Percentiles rank a stretch among this genome's conserved stretches.
These are phyloP conservation scores for Stegodyphus dumicola DNA, from an alignment of 1,140 invertebrate genomes.

Conservation along the genomic window DNA sequence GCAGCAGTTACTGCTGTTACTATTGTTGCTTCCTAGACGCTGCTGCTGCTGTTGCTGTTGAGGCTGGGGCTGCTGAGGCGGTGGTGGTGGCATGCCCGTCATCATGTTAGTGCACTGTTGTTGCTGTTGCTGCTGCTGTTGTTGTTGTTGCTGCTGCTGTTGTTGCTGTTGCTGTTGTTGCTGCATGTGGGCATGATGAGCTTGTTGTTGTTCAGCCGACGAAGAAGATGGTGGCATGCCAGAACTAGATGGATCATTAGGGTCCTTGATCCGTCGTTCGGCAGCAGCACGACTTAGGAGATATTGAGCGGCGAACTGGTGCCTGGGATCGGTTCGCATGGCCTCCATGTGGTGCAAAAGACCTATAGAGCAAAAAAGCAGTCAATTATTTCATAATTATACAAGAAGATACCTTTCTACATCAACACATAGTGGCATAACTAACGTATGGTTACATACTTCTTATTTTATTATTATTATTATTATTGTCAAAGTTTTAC, in stretches of 20 bases:
- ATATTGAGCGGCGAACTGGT: slow-evolving; percentile 94
- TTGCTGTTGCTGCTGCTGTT: slow-evolving; percentile 14
- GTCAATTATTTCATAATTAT: too few relatives aligned
- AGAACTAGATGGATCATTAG: slow-evolving; percentile 32
- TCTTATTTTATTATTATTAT: too few relatives aligned
- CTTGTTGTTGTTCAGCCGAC: slow-evolving; percentile 33
- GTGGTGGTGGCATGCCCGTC: too few relatives aligned
- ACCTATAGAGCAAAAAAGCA: slow-evolving; percentile 71
- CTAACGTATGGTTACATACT: too few relatives aligned
- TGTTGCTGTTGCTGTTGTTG: slow-evolving; percentile 25
- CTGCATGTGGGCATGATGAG: slow-evolving; percentile 2
- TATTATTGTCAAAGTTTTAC: too few relatives aligned
- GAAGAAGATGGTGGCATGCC: slow-evolving; percentile 27
- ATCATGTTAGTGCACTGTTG: neutral
- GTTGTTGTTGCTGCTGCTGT: slow-evolving; percentile 3
- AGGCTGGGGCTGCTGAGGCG: slow-evolving; percentile 17
- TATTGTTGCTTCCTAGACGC: slow-evolving; percentile 12
- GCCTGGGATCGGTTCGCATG: slow-evolving; percentile 95
- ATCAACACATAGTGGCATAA: neutral
- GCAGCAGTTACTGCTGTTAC: slow-evolving; percentile 55
- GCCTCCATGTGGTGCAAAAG: slow-evolving; percentile 93
- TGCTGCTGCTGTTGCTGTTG: slow-evolving; percentile 36
- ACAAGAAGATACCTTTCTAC: neutral
- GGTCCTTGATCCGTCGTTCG: slow-evolving; percentile 84
- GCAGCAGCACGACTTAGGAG: slow-evolving; percentile 89